Conservation (phyloP, 2,797 vertebrate genomes). For the Echiichthys vipera region DNA sequence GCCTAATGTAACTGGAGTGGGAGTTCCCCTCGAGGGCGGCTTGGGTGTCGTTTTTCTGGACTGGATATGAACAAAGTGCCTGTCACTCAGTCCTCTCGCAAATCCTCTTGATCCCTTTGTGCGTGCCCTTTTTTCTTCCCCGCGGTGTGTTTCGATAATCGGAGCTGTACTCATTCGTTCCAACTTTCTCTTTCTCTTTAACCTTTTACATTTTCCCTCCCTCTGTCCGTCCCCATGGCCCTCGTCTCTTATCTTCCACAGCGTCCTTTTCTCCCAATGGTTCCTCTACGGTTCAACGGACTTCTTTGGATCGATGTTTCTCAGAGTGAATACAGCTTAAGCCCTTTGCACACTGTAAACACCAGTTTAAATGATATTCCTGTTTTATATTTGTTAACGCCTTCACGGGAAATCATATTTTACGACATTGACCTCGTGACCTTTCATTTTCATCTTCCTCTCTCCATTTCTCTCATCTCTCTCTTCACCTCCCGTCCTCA, state of each 20-base stretch:
- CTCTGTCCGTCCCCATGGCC: neutral
- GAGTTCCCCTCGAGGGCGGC: conserved; percentile 69
- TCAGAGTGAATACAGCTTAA: neutral
- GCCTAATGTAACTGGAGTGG: conserved; percentile 69
- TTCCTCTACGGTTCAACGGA: neutral
- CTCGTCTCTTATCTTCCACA: neutral
- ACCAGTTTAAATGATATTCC: neutral
- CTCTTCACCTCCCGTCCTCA: conserved; percentile 4
- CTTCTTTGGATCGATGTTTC: neutral
- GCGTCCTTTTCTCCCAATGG: neutral
- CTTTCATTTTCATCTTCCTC: neutral
- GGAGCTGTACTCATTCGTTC: conserved; percentile 2
- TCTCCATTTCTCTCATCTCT: neutral
- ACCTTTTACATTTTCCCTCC: neutral
- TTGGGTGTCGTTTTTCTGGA: conserved; percentile 67
- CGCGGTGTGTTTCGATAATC: conserved; percentile 30
- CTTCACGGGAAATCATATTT: too few relatives aligned
- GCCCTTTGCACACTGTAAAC: too few relatives aligned
- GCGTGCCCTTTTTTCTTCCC: conserved; percentile 21
- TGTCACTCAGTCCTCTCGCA: conserved; percentile 57
- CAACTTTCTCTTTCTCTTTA: conserved; percentile 27
- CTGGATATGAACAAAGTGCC: conserved; percentile 68
- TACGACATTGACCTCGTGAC: too few relatives aligned
- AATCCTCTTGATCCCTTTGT: conserved; percentile 54
- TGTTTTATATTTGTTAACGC: neutral